Percentiles rank a stretch among this genome's conserved stretches.
Conservation (phyloP, 1,140 invertebrate species). For the Calosoma granatense region DNA sequence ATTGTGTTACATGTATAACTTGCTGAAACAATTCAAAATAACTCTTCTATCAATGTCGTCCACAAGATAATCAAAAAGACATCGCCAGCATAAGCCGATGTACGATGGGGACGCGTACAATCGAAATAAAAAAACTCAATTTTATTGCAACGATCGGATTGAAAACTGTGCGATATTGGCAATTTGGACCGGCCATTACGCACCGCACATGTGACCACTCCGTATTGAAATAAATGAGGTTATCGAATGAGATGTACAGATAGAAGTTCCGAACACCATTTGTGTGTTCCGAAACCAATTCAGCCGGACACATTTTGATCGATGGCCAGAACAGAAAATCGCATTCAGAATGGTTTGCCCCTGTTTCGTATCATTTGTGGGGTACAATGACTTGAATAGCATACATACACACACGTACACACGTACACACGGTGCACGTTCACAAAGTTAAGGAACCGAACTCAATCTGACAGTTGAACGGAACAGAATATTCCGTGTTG, state of each 20-base stretch:
- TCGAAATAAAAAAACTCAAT: neutral
- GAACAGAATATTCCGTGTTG: neutral
- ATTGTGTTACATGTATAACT: no score
- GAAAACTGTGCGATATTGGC: constrained; percentile 1
- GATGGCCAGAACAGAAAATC: neutral
- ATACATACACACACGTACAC: neutral
- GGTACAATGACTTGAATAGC: neutral
- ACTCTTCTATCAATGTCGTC: no score
- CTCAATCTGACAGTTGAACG: no score
- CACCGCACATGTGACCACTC: neutral
- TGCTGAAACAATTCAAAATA: no score
- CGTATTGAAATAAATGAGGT: constrained; percentile 7
- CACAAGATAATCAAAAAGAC: no score
- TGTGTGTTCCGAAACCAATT: constrained; percentile 8
- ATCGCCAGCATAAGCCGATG: no score
- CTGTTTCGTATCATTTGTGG: neutral
- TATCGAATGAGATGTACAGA: constrained; percentile 9
- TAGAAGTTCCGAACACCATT: constrained; percentile 7
- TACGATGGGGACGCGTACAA: no score
- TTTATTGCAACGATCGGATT: neutral
- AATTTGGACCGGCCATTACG: neutral
- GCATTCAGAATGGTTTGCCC: neutral
- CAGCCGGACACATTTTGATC: neutral
- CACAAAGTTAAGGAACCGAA: neutral
- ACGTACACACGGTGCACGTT: neutral